Percentiles rank a stretch among this genome's conserved stretches.
Evolutionary conservation across 2,797 vertebrate genomes (phyloP).

Genomic region (Poecilia wingei): DNA sequence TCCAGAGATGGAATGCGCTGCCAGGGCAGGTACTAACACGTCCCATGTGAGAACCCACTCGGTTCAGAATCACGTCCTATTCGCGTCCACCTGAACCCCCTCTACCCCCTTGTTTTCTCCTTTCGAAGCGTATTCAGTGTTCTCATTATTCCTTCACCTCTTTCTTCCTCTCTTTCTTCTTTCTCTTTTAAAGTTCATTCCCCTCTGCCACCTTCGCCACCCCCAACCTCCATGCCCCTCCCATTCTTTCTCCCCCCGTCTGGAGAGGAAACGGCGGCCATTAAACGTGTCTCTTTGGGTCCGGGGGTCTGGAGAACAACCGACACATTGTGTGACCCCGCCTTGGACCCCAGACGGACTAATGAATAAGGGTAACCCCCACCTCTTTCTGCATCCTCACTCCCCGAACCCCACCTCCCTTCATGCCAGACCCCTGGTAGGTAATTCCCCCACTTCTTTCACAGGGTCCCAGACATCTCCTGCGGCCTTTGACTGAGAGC

Average conservation of each 20-base stretch:
- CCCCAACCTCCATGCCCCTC: conserved; percentile 30
- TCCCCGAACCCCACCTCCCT: conserved; percentile 31
- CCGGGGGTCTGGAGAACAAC: conserved; percentile 80
- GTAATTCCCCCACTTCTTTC: conserved; percentile 81
- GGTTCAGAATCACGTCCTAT: conserved; percentile 43
- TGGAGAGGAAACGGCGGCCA: conserved; percentile 79
- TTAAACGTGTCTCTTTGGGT: conserved; percentile 81
- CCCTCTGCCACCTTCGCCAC: conserved; percentile 56
- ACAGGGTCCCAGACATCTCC: conserved; percentile 80
- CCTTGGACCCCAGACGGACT: conserved; percentile 81
- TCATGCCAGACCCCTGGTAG: conserved; percentile 77
- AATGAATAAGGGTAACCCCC: conserved; percentile 78
- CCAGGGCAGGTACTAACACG: conserved; percentile 60
- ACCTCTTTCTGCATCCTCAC: conserved; percentile 50
- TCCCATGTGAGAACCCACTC: conserved; percentile 32
- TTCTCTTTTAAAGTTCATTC: conserved; percentile 54
- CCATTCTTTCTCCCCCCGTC: conserved; percentile 59
- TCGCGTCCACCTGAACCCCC: conserved; percentile 16
- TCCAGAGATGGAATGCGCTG: conserved; percentile 55
- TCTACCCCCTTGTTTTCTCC: background rate
- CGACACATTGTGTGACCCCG: conserved; percentile 81
- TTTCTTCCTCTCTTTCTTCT: conserved; percentile 50
- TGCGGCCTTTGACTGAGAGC: conserved; percentile 79
- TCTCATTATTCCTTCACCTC: conserved; percentile 30
- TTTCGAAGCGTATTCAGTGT: conserved; percentile 4